Percentiles rank a stretch among this genome's conserved stretches.
These are phyloP conservation scores for Heliothis peltigera DNA, from an alignment of 2,888 invertebrate species.

Conservation along the genomic window DNA sequence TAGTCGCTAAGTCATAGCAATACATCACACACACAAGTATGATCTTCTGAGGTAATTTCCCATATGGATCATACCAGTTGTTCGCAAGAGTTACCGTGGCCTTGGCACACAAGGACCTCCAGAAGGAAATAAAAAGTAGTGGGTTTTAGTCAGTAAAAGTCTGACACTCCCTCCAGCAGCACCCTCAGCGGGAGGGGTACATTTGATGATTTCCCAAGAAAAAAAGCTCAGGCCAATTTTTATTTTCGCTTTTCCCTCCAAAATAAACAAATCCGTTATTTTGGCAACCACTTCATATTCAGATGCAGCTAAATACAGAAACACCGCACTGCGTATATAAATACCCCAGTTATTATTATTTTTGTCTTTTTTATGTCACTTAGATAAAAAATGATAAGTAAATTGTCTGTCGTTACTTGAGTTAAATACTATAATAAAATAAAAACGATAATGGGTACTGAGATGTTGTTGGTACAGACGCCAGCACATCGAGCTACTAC, in stretches of 20 bases:
- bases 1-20: background rate
- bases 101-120: too few relatives aligned
- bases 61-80: background rate
- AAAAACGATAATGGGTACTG: background rate
- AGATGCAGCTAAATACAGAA: background rate
- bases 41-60: background rate
- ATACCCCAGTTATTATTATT: background rate
- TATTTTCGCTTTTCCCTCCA: background rate
- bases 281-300: background rate
- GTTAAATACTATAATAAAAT: background rate
- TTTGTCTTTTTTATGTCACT: background rate
- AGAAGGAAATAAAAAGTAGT: too few relatives aligned
- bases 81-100: too few relatives aligned
- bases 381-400: background rate
- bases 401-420: background rate
- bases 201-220: too few relatives aligned
- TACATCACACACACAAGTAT: background rate
- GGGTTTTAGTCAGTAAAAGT: too few relatives aligned
- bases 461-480: background rate
- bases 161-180: too few relatives aligned
- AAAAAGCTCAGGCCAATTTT: background rate
- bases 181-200: too few relatives aligned
- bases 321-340: slow-evolving; percentile 35
- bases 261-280: background rate
- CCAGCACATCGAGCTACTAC: too few relatives aligned